Conservation (phyloP, 1,140 invertebrate genomes). For the Holcopasites calliopsidis region DNA sequence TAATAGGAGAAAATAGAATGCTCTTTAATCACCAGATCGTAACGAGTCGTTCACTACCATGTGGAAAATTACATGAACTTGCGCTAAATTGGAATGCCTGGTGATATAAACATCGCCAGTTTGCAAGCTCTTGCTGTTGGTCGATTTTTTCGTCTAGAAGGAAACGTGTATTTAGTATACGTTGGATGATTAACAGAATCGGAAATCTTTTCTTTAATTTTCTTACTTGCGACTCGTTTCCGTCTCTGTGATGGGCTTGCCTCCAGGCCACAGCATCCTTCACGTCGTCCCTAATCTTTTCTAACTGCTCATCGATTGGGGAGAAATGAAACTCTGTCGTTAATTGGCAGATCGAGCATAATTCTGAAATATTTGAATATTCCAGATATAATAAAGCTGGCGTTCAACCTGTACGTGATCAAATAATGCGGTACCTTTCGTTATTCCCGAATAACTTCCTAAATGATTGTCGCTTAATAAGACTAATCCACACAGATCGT, state of each 20-base stretch:
- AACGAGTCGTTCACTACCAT: slow-evolving; percentile 91
- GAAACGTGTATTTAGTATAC: neutral
- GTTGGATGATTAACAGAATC: neutral
- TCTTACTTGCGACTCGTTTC: slow-evolving; percentile 71
- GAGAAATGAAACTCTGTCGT: slow-evolving; percentile 95
- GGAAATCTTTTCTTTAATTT: neutral
- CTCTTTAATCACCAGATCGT: slow-evolving; percentile 78
- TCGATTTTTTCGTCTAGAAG: slow-evolving; percentile 71
- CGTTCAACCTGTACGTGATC: no score
- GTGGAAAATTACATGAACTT: slow-evolving; percentile 97
- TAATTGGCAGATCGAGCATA: slow-evolving; percentile 83
- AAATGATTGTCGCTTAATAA: slow-evolving; percentile 90
- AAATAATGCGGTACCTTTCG: slow-evolving; percentile 81
- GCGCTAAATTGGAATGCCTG: slow-evolving; percentile 96
- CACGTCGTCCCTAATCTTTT: slow-evolving; percentile 84
- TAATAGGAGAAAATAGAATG: neutral
- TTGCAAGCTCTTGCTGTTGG: slow-evolving; percentile 82
- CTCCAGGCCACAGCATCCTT: slow-evolving; percentile 80
- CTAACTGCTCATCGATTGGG: slow-evolving; percentile 91
- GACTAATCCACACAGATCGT: slow-evolving; percentile 93
- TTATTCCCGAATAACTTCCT: slow-evolving; percentile 86
- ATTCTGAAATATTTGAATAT: slow-evolving; percentile 76
- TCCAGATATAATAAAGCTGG: neutral
- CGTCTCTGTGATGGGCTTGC: slow-evolving; percentile 75
- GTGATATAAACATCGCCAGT: slow-evolving; percentile 97